These are phyloP conservation scores for Dreissena polymorpha DNA, from an alignment of 1,140 invertebrate genomes.

Conservation along the genomic window DNA sequence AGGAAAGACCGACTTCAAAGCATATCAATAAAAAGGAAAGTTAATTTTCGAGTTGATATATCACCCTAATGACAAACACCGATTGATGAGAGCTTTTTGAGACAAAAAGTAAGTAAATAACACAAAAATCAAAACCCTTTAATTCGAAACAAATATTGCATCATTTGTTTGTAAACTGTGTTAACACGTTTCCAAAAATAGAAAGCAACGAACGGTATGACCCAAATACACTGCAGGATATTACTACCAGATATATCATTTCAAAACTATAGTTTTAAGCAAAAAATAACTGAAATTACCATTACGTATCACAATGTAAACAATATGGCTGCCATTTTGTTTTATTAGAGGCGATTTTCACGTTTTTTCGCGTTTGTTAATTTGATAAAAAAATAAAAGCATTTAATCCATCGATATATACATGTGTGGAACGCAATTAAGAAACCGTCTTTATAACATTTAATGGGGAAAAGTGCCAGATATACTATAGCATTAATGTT, in stretches of 20 bases:
- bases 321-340: conserved; percentile 48
- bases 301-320: conserved; percentile 17
- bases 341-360: conserved; percentile 7
- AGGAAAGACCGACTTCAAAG: not conserved
- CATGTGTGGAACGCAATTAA: not conserved
- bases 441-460: not conserved
- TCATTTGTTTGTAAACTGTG: conserved; percentile 3
- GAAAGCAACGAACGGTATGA: not conserved
- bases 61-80: not conserved
- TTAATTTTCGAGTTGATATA: not conserved
- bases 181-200: conserved; percentile 52
- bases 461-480: not conserved
- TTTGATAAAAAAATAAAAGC: conserved; percentile 22
- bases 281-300: conserved; percentile 17
- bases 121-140: conserved; percentile 40
- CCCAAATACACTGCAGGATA: not conserved
- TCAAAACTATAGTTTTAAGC: not conserved
- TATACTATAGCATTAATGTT: not conserved
- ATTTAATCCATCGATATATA: not conserved
- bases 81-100: not conserved
- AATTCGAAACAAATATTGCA: not conserved
- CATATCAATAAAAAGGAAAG: conserved; percentile 8
- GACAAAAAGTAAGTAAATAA: not conserved
- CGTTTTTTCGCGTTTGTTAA: conserved; percentile 32
- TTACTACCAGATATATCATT: not conserved